These are phyloP conservation scores for Hydractinia symbiolongicarpus DNA, from an alignment of 30 jellyfish, hydroid and myxozoan species.

Conservation along the genomic window DNA sequence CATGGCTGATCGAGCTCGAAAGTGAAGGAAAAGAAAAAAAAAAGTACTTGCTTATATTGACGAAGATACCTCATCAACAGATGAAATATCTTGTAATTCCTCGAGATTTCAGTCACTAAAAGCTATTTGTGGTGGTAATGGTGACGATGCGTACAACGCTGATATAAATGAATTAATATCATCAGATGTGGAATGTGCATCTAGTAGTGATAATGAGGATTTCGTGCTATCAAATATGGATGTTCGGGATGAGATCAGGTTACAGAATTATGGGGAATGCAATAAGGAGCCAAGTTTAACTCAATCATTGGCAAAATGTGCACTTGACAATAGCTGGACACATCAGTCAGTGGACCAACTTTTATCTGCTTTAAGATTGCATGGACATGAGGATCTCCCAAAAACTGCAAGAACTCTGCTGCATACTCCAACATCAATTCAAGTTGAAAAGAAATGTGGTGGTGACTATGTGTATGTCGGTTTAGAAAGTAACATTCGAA, in stretches of 20 bases:
- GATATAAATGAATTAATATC: too few relatives aligned
- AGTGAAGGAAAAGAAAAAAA: background rate
- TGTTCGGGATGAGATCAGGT: too few relatives aligned
- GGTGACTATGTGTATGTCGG: conserved; percentile 34
- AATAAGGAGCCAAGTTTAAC: too few relatives aligned
- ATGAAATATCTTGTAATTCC: too few relatives aligned
- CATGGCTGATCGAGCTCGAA: background rate
- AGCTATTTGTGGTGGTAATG: too few relatives aligned
- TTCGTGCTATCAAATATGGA: too few relatives aligned
- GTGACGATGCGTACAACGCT: too few relatives aligned
- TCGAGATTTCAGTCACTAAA: too few relatives aligned
- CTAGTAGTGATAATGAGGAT: too few relatives aligned
- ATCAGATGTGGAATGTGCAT: too few relatives aligned
- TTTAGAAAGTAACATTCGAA: conserved; percentile 5
- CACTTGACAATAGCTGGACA: conserved; percentile 20
- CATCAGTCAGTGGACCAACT: conserved; percentile 16
- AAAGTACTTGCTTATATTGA: too few relatives aligned
- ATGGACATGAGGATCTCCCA: conserved; percentile 36
- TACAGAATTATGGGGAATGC: background rate
- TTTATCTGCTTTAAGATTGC: conserved; percentile 7
- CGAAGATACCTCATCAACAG: too few relatives aligned
- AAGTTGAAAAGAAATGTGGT: conserved; percentile 17
- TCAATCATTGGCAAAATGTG: background rate
- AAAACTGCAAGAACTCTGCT: conserved; percentile 46
- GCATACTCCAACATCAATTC: background rate